Conservation (phyloP, 2,888 invertebrate genomes). For the Macrosiphum euphorbiae region DNA sequence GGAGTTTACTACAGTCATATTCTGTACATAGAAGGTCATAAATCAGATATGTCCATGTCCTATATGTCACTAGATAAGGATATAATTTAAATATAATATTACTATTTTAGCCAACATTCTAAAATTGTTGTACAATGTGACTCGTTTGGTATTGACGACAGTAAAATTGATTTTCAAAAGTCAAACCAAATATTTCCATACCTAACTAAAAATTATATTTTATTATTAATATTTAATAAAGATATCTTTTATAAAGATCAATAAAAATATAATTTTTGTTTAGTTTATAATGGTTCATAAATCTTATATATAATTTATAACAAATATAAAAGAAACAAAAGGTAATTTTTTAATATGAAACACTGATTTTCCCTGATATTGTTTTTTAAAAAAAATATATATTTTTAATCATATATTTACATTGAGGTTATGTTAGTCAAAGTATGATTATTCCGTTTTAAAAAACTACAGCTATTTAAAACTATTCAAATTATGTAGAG, state of each 20-base stretch:
- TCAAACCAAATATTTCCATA: background rate
- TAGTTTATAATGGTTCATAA: background rate
- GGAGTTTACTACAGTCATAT: constrained; percentile 23
- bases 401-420: too few relatives aligned
- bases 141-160: background rate
- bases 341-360: background rate
- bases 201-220: background rate
- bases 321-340: background rate
- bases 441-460: too few relatives aligned
- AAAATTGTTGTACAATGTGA: background rate
- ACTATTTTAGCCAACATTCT: background rate
- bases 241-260: background rate
- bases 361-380: background rate
- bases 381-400: too few relatives aligned
- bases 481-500: background rate
- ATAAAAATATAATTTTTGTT: background rate
- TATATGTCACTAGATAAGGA: constrained; percentile 16
- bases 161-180: background rate
- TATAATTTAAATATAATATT: constrained; percentile 12
- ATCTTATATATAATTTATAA: background rate
- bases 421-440: too few relatives aligned
- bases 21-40: constrained; percentile 16
- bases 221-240: background rate
- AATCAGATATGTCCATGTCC: constrained; percentile 43
- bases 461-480: background rate